A percentile compares a stretch with the other conserved stretches of the same genome.
phyloP scores from a whole-genome alignment of 1,140 invertebrate species.

The Solenopsis invicta region DNA sequence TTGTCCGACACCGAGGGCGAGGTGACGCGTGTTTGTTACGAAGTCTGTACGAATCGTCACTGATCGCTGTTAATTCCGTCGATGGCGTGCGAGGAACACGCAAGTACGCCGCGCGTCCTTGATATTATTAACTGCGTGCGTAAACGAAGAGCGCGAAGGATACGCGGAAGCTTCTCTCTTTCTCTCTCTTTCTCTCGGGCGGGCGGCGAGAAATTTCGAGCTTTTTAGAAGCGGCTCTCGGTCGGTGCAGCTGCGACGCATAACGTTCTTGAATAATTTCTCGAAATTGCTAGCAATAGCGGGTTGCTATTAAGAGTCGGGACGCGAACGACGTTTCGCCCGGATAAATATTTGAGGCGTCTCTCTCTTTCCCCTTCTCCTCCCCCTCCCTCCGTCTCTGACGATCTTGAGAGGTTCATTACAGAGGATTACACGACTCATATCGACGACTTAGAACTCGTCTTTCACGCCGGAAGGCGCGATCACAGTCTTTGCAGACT shows the following conservation, averaged over 20 bases:
- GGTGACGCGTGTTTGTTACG: too few species aligned
- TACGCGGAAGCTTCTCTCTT: slow-evolving; percentile 32
- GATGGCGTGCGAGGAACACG: too few species aligned
- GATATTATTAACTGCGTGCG: background rate
- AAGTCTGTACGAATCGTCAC: background rate
- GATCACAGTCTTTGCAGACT: slow-evolving; percentile 77
- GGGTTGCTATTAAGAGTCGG: slow-evolving; percentile 67
- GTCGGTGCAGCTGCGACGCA: slow-evolving; percentile 44
- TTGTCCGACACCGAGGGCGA: too few species aligned
- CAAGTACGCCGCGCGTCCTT: too few species aligned
- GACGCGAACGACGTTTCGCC: slow-evolving; percentile 70
- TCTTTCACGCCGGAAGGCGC: slow-evolving; percentile 74
- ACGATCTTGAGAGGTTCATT: slow-evolving; percentile 80
- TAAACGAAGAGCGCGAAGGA: background rate
- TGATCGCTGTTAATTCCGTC: background rate
- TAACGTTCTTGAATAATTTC: slow-evolving; percentile 70
- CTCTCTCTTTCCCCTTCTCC: slow-evolving; percentile 54
- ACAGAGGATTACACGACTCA: slow-evolving; percentile 80
- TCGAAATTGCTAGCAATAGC: slow-evolving; percentile 58
- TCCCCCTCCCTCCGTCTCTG: slow-evolving; percentile 40
- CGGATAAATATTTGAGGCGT: slow-evolving; percentile 80
- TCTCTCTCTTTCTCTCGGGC: too few species aligned
- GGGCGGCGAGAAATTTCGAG: slow-evolving; percentile 21
- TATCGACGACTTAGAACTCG: slow-evolving; percentile 81
- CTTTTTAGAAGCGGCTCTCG: slow-evolving; percentile 30